Percentiles rank a stretch among this genome's conserved stretches.
Conservation (phyloP, 2,113 vertebrate species). For the Ascaphus truei region DNA sequence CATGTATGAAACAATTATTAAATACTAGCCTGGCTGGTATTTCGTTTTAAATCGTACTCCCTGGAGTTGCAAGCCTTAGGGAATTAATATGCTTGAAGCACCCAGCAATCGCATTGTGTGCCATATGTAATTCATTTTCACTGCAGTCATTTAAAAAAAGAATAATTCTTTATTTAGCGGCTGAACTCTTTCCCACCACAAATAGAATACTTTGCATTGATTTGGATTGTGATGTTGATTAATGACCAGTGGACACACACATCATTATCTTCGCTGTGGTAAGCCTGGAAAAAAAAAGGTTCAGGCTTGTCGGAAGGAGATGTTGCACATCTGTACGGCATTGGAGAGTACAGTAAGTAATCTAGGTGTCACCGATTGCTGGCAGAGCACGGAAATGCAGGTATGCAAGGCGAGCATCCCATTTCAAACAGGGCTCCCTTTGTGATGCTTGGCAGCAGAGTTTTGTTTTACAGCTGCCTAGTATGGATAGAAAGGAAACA, state of each 20-base stretch:
- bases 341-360: neutral
- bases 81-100: neutral
- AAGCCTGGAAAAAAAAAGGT: neutral
- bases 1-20: too few species aligned
- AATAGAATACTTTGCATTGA: constrained; percentile 13
- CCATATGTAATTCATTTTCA: neutral
- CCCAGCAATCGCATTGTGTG: neutral
- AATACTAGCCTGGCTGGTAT: too few species aligned
- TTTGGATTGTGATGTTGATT: constrained; percentile 4
- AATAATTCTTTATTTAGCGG: constrained; percentile 7
- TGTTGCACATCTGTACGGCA: neutral
- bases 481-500: too few species aligned
- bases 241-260: constrained; percentile 9
- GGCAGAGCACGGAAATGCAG: too few species aligned
- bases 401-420: too few species aligned
- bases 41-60: neutral
- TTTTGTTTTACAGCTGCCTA: too few species aligned
- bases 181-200: constrained; percentile 6
- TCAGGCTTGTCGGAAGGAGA: neutral
- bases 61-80: neutral
- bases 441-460: too few species aligned
- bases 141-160: neutral
- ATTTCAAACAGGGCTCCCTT: too few species aligned
- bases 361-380: too few species aligned
- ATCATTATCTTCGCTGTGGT: neutral